Evolutionary conservation across 2,797 vertebrate genomes (phyloP).

Genomic region (Fundulus diaphanus): DNA sequence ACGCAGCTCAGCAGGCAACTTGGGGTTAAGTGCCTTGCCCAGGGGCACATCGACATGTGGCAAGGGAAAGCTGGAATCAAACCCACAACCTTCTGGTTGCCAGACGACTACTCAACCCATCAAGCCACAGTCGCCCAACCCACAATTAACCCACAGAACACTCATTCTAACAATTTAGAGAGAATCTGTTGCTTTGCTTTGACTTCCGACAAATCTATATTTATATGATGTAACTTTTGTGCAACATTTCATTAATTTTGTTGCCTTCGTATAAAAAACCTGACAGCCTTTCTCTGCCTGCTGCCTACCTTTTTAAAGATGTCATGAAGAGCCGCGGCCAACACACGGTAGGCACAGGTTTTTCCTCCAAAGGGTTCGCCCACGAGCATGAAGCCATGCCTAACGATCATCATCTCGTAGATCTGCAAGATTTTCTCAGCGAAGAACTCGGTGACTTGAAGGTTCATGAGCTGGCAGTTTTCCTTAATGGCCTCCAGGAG

Average conservation of each 20-base stretch:
- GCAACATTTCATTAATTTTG: not conserved
- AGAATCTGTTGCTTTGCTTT: too few species aligned
- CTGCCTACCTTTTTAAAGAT: slow-evolving; percentile 84
- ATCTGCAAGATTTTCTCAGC: slow-evolving; percentile 91
- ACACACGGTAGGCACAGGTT: slow-evolving; percentile 87
- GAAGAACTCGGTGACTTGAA: slow-evolving; percentile 88
- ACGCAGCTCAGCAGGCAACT: too few species aligned
- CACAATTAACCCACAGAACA: too few species aligned
- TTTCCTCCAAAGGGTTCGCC: slow-evolving; percentile 93
- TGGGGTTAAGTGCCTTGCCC: too few species aligned
- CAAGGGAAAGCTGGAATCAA: too few species aligned
- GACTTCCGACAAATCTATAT: too few species aligned
- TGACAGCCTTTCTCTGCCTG: not conserved
- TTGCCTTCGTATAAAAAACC: not conserved
- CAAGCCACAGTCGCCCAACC: too few species aligned
- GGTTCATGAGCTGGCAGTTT: slow-evolving; percentile 87
- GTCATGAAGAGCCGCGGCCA: slow-evolving; percentile 86
- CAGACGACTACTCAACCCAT: too few species aligned
- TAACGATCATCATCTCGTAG: slow-evolving; percentile 94
- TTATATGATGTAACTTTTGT: too few species aligned
- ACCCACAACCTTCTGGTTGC: too few species aligned
- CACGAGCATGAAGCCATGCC: slow-evolving; percentile 94
- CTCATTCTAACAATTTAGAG: too few species aligned
- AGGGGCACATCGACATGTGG: too few species aligned
- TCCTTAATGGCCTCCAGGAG: slow-evolving; percentile 85